These are phyloP conservation scores for Trichechus manatus DNA, from an alignment of 2,113 vertebrate genomes.

Conservation along the genomic window DNA sequence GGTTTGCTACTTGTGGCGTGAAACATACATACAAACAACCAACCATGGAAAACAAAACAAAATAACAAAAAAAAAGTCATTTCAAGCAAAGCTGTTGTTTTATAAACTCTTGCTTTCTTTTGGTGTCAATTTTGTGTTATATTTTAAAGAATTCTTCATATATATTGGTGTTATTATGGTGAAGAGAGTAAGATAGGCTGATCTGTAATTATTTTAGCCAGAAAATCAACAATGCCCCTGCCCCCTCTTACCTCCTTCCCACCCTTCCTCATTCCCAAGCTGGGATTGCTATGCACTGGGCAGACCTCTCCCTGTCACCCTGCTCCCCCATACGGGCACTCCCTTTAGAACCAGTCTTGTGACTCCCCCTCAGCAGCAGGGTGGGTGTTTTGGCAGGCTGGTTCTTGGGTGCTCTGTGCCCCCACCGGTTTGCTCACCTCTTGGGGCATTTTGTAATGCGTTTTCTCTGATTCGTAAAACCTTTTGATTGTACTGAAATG, in stretches of 20 bases:
- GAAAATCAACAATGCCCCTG: neutral
- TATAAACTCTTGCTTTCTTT: constrained; percentile 63
- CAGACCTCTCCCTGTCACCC: neutral
- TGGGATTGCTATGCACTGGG: neutral
- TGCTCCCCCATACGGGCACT: neutral
- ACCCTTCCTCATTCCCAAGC: neutral
- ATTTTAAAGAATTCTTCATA: constrained; percentile 40
- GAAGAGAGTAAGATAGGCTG: neutral
- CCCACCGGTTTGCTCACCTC: constrained; percentile 17
- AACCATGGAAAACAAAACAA: neutral
- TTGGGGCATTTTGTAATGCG: constrained; percentile 59
- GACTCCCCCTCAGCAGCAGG: neutral
- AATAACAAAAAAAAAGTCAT: neutral
- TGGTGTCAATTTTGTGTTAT: constrained; percentile 39
- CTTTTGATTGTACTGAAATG: constrained; percentile 64
- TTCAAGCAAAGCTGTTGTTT: constrained; percentile 44
- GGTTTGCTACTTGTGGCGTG: constrained; percentile 34
- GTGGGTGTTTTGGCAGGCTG: constrained; percentile 36
- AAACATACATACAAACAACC: neutral
- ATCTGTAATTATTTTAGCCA: constrained; percentile 31
- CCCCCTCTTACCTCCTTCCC: neutral
- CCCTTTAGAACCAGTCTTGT: constrained; percentile 35
- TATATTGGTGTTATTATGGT: constrained; percentile 33
- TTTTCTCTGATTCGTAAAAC: constrained; percentile 73
- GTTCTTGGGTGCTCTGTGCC: constrained; percentile 32